These are phyloP conservation scores for Orthonevra nobilis DNA, from an alignment of 2,888 invertebrate species.

Conservation along the genomic window DNA sequence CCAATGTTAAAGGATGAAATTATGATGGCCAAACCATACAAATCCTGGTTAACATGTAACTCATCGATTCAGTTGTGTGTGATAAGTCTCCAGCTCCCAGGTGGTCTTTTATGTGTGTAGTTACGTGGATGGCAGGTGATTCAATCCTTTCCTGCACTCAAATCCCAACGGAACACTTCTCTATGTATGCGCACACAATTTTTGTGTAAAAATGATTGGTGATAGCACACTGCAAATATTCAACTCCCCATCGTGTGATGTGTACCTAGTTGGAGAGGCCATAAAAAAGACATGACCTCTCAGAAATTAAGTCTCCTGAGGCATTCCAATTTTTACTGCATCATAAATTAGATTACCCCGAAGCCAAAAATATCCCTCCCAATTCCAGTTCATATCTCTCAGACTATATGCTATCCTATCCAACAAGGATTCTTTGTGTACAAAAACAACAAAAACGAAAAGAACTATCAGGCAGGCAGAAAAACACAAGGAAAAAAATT, in stretches of 20 bases:
- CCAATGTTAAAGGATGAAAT: conserved; percentile 20
- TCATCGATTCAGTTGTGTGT: conserved; percentile 56
- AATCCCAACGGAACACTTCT: conserved; percentile 33
- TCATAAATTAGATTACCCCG: conserved; percentile 78
- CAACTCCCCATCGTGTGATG: conserved; percentile 1
- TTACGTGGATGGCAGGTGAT: conserved; percentile 53
- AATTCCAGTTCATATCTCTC: not conserved
- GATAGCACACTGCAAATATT: conserved; percentile 52
- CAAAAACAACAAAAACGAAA: conserved; percentile 8
- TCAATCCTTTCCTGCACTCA: conserved; percentile 54
- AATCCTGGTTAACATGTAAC: conserved; percentile 21
- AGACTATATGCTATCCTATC: conserved; percentile 4
- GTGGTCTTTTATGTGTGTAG: conserved; percentile 32
- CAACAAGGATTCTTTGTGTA: conserved; percentile 52
- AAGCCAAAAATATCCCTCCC: conserved; percentile 58
- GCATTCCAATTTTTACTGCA: conserved; percentile 78
- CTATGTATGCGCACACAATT: conserved; percentile 28
- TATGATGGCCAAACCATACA: conserved; percentile 32
- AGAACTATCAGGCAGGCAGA: conserved; percentile 36
- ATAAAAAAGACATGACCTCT: conserved; percentile 70
- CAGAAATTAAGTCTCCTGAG: conserved; percentile 73
- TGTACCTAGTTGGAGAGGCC: conserved; percentile 38
- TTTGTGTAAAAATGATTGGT: conserved; percentile 70
- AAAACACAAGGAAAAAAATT: conserved; percentile 65
- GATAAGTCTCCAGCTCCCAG: conserved; percentile 52